Percentiles rank a stretch among this genome's conserved stretches.
Conservation (phyloP, 2,888 invertebrate genomes). For the Loripinus fragilis region DNA sequence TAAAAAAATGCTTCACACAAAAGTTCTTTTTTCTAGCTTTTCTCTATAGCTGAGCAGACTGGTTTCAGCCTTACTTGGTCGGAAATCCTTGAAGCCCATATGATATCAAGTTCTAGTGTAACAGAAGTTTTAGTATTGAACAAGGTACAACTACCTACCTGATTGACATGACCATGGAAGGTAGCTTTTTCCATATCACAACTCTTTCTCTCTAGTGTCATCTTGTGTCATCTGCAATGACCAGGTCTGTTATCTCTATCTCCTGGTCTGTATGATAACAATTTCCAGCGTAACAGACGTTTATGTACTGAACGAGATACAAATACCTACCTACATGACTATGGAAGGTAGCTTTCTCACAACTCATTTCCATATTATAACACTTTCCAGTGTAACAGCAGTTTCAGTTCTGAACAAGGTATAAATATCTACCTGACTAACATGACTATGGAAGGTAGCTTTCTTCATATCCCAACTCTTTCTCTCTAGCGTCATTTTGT, state of each 20-base stretch:
- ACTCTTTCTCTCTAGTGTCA: constrained; percentile 70
- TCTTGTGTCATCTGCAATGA: too few relatives aligned
- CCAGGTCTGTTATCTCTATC: constrained; percentile 71
- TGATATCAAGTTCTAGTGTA: too few relatives aligned
- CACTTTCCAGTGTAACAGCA: too few relatives aligned
- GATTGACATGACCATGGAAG: constrained; percentile 71
- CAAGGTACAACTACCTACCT: constrained; percentile 71
- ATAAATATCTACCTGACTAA: constrained; percentile 74
- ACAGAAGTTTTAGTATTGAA: too few relatives aligned
- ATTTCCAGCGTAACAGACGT: too few relatives aligned
- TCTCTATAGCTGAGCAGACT: too few relatives aligned
- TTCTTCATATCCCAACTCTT: constrained; percentile 75
- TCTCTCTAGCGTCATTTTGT: constrained; percentile 72
- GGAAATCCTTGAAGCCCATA: constrained; percentile 76
- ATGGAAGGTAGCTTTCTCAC: constrained; percentile 68
- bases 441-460: constrained; percentile 67
- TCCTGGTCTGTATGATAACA: constrained; percentile 77
- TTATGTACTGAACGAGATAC: too few relatives aligned
- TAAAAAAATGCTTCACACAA: too few relatives aligned
- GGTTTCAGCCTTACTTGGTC: too few relatives aligned
- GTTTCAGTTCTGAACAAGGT: too few relatives aligned
- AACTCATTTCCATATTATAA: constrained; percentile 75
- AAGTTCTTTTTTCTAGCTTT: too few relatives aligned
- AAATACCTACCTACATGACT: too few relatives aligned
- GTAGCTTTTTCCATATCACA: constrained; percentile 76